Base-by-base conservation (phyloP, 37 sponge, comb jelly and placozoan species). In the Chondrilla cf. caribensis region DNA sequence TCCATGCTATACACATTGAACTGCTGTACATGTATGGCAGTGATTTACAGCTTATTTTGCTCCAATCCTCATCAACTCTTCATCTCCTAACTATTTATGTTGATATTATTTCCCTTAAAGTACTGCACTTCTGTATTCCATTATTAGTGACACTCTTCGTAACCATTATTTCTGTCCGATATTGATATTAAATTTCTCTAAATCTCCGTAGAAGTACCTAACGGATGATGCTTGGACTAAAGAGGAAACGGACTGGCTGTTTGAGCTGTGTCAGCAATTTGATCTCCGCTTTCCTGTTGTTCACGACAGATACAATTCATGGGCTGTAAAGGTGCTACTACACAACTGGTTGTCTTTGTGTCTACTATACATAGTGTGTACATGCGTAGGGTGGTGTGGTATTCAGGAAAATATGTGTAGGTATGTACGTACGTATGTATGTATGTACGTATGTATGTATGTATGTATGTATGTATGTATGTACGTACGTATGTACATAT, bases 221-320 rank as follows among this genome's bases (percentile, higher is more conserved):
- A 54, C 33, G 28, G 91, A 88, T 31, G 42, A 79, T 5, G 55
- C 44, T 0, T 96, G 97, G 97, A 90, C 72, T 22, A 87, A 84
- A 37, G 89, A 90, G n/a, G 97, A 93, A 79, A 96, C 97, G 8
- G 91, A 89, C 54, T 91, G 94, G 60, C 70, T 96, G 36, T 89
- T 90, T 70, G 93, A 93, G 36, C 84, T 95, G 36, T 93, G 93
- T 67, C 87, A 90, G 84, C 60, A 32, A 71, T 92, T 95, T 89
- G 93, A 92, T 51, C 76, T 84, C 14, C 82, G 87, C 7, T 96
- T 93, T 58, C 60, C 66, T 33, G 60, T 93, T 26, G 44, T 95
- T 11, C 85, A 90, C 15, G 97, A 96, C 73, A 70, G 91, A 36
- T 93, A 80, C 76, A 88, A 93, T 42, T 26, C 54, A 25, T 38